Base-by-base conservation (phyloP, 1,140 invertebrate genomes). In the Drosophila micromelanica region DNA sequence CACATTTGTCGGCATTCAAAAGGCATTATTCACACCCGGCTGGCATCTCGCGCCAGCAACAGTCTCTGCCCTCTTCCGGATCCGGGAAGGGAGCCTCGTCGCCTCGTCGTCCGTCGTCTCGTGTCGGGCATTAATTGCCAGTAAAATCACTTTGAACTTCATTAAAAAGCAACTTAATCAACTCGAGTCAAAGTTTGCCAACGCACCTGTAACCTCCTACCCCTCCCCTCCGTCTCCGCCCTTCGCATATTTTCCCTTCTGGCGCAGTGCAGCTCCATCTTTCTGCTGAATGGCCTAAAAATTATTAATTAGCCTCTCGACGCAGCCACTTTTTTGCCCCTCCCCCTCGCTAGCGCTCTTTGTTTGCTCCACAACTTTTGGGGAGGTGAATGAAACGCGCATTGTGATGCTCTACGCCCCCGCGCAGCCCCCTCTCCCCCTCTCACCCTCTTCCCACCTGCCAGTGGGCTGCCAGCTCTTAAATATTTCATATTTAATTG, bases 401-500 rank as follows among this genome's bases (percentile, higher is more conserved):
- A 12, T 68, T 60, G 38, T 54, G 49, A 8, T 23, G 40, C 52
- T 45, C 2, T 40, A 13, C 30, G 42, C 27, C 9, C n/a, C 13
- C 13, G 8, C 35, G 5, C 13, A 0, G 9, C 17, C 17, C 17
- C 17, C 17, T n/a, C n/a, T n/a, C n/a, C n/a, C n/a, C n/a, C n/a
- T n/a, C n/a, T n/a, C n/a, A n/a, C n/a, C 17, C 17, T 17, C 17
- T 17, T 17, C 17, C 17, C 17, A 17, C 17, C 17, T 17, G 17
- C 17, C 17, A 17, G 17, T 17, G 17, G 17, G 17, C 17, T 17
- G 17, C 17, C n/a, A 40, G 51, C 82, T 82, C 57, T 87, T 86
- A 82, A 87, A 87, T 89, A 87, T 87, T 87, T 87, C 79, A 87
- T 89, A 87, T 87, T 89, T 87, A 87, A 87, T 87, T 87, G 84